phyloP scores from a whole-genome alignment of 2,888 invertebrate genomes.

The Cosmia trapezina region DNA sequence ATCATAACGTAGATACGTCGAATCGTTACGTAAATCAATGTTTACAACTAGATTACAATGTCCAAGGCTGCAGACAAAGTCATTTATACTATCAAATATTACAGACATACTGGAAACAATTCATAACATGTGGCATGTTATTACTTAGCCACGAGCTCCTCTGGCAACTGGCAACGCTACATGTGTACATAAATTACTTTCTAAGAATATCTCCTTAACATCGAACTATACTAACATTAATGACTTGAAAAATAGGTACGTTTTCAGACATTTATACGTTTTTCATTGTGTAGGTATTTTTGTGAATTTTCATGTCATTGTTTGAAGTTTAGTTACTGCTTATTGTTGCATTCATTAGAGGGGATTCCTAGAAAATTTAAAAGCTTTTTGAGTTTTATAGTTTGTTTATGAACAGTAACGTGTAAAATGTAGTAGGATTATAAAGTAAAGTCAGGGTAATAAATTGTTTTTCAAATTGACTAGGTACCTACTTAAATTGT shows the following conservation, averaged over 20 bases:
- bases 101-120: slow-evolving; percentile 54
- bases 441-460: no score
- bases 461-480: no score
- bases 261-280: slow-evolving; percentile 17
- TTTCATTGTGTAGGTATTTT: slow-evolving; percentile 2
- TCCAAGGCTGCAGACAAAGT: slow-evolving; percentile 64
- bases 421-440: no score
- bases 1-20: slow-evolving; percentile 55
- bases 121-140: background rate
- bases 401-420: background rate
- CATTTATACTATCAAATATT: slow-evolving; percentile 51
- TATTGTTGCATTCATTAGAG: slow-evolving; percentile 10
- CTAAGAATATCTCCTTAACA: slow-evolving; percentile 3
- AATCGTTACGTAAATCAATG: slow-evolving; percentile 62
- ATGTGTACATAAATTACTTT: slow-evolving; percentile 34
- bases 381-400: background rate
- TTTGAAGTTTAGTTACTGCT: background rate
- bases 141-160: no score
- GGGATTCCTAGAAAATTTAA: slow-evolving; percentile 6
- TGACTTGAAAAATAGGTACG: background rate
- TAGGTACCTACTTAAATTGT: no score
- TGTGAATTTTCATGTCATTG: background rate
- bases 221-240: slow-evolving; percentile 22
- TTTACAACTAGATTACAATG: slow-evolving; percentile 65
- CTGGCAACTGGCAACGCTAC: slow-evolving; percentile 27